Percentiles rank a stretch among this genome's conserved stretches.
Conservation (phyloP, 2,797 vertebrate genomes). For the Limnodromus scolopaceus region DNA sequence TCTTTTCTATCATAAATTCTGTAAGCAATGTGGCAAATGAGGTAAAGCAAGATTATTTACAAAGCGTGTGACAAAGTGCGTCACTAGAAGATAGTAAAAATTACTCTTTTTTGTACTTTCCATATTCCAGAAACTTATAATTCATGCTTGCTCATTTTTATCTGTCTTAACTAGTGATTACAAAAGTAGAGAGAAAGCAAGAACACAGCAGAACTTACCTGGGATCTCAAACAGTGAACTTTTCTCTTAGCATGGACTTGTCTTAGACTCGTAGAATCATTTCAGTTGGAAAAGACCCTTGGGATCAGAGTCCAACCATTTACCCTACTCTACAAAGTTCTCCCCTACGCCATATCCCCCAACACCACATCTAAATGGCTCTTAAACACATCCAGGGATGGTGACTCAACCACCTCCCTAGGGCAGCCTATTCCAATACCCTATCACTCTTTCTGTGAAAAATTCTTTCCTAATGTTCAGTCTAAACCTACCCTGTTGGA, state of each 20-base stretch:
- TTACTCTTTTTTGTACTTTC: background rate
- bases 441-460: too few species aligned
- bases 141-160: background rate
- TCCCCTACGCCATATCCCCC: too few species aligned
- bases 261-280: too few species aligned
- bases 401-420: too few species aligned
- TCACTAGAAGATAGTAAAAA: background rate
- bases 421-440: too few species aligned
- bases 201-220: background rate
- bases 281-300: too few species aligned
- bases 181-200: background rate
- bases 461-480: too few species aligned
- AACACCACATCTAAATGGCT: too few species aligned
- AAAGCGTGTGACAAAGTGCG: background rate
- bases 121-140: background rate
- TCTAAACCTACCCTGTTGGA: too few species aligned
- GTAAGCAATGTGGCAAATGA: background rate
- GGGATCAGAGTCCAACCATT: too few species aligned
- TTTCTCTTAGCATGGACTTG: background rate
- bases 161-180: background rate
- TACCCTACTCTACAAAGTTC: too few species aligned
- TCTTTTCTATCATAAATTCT: background rate
- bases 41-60: background rate
- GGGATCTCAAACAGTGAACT: background rate
- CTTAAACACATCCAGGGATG: too few species aligned